Evolutionary conservation across 2,113 vertebrate species (phyloP).

Genomic region (Ranitomeya imitator): DNA sequence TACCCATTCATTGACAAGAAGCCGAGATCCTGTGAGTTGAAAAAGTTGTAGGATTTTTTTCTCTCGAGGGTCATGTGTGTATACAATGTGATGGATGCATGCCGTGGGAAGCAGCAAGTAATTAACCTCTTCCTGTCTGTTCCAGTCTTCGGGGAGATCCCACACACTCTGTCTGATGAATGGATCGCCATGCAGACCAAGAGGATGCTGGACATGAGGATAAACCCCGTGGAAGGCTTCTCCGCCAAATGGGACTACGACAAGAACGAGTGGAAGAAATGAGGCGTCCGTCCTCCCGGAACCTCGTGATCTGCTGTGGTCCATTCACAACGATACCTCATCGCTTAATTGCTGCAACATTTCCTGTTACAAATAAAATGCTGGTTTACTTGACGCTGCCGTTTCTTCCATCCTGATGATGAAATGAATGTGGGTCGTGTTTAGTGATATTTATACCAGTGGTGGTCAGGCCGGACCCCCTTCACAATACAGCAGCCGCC

Average conservation of each 20-base stretch:
- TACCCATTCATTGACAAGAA: no score
- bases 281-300: constrained; percentile 61
- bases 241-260: constrained; percentile 92
- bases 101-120: no score
- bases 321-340: constrained; percentile 66
- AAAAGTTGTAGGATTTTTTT: no score
- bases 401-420: not conserved
- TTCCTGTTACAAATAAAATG: constrained; percentile 79
- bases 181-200: constrained; percentile 84
- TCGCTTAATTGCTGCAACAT: constrained; percentile 74
- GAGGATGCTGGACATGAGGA: constrained; percentile 91
- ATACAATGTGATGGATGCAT: no score
- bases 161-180: constrained; percentile 81
- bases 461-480: no score
- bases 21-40: no score
- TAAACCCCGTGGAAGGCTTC: constrained; percentile 83
- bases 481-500: no score
- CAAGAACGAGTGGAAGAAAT: constrained; percentile 96
- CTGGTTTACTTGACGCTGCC: constrained; percentile 63
- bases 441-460: no score
- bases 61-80: no score
- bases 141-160: constrained; percentile 84
- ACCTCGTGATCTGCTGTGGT: constrained; percentile 58
- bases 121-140: not conserved
- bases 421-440: no score